Evolutionary conservation across 2,797 vertebrate genomes (phyloP).

Genomic region (Tarsius wallacei): DNA sequence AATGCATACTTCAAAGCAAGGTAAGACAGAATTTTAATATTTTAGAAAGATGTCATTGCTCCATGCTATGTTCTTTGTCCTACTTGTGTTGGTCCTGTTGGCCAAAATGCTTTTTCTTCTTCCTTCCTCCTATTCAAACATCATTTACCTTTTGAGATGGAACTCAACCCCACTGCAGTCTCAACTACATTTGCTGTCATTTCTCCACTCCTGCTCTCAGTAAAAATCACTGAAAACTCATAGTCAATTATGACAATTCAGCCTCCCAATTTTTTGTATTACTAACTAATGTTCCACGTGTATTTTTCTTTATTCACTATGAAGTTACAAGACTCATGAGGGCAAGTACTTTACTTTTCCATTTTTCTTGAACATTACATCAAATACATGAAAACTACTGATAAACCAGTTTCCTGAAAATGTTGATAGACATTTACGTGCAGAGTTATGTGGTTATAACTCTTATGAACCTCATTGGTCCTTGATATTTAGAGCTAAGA

Average conservation of each 20-base stretch:
- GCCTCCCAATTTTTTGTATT: neutral
- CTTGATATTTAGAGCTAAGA: neutral
- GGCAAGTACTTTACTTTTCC: neutral
- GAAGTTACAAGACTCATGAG: neutral
- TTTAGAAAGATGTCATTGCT: neutral
- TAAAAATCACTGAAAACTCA: neutral
- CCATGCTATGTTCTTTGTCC: neutral
- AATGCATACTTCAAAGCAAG: neutral
- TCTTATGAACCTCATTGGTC: neutral
- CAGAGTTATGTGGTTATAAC: neutral
- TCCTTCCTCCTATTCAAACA: neutral
- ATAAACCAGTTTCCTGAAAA: neutral
- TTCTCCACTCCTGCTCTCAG: neutral
- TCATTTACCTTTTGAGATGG: neutral
- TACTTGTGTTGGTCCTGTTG: neutral
- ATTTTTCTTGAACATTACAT: neutral
- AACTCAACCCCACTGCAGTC: neutral
- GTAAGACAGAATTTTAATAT: constrained; percentile 8
- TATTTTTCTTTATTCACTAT: constrained; percentile 24
- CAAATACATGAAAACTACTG: neutral
- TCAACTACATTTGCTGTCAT: neutral
- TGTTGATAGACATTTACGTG: neutral
- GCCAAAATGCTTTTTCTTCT: neutral
- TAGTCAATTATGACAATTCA: neutral
- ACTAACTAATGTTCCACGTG: neutral